Base-by-base conservation (phyloP, 2,888 invertebrate species). In the Ormyrus thymus region DNA sequence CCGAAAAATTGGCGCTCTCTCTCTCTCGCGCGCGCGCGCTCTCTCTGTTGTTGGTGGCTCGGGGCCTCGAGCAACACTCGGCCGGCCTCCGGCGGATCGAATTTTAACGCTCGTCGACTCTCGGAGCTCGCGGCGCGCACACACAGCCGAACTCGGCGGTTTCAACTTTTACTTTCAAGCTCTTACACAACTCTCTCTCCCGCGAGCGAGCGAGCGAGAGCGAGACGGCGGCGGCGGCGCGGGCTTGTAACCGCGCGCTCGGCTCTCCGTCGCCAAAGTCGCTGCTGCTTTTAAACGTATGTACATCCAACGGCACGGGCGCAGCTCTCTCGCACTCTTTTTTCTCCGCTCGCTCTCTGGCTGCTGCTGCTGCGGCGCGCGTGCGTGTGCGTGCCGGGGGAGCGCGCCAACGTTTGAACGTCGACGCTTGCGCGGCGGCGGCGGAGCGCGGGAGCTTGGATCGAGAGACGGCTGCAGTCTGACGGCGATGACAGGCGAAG, bases 131-230 rank as follows among this genome's bases (percentile, higher is more conserved):
- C 79, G 79, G 29, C 81, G 76, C 79, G 79, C 79, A 77, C 83
- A 83, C 83, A 48, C 84, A 84, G 83, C 87, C 86, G 83, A 85
- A 87, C 85, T 86, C 87, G 86, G 86, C 87, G 85, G 88, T 89
- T 89, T 89, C 89, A 89, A 90, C 89, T 90, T 90, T 89, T 90
- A 89, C 89, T 89, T 89, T 89, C 89, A 68, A 89, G 89, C 87
- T 89, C 89, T 90, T 90, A 89, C 89, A 90, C 89, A 89, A 89
- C 89, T 15, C 69, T 56, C 53, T 45, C 58, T 15, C 55, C 53
- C 43, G 79, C 55, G 78, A 53, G 68, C 68, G 55, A 73, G 74
- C 64, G 64, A 70, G 74, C 78, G 70, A 74, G 78, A 53, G 46
- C 10, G 50, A 48, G 61, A 48, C 15, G 15, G 51, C n/a, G 5